phyloP scores from a whole-genome alignment of 2,113 vertebrate genomes.

The Leucoraja erinaceus region DNA sequence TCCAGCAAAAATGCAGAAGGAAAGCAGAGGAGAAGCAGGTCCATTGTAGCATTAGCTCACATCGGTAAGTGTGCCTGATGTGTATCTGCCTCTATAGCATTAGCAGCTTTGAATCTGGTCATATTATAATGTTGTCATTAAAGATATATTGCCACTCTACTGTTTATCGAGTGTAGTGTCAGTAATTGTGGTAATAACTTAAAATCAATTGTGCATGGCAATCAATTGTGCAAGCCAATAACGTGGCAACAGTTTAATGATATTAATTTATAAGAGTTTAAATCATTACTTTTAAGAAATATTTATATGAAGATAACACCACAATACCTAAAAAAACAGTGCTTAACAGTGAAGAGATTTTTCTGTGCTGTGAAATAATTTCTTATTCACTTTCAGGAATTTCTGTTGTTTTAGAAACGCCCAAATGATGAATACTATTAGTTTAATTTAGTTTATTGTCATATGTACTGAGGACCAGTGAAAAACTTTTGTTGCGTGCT shows the following conservation, averaged over 20 bases:
- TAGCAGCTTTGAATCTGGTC: background rate
- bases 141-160: background rate
- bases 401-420: background rate
- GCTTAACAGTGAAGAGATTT: background rate
- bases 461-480: too few species aligned
- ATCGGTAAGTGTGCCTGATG: slow-evolving; percentile 65
- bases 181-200: slow-evolving; percentile 5
- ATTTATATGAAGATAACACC: background rate
- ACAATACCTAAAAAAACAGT: background rate
- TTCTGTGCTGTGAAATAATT: background rate
- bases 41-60: slow-evolving; percentile 74
- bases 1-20: slow-evolving; percentile 74
- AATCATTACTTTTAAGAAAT: background rate
- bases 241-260: background rate
- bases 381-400: background rate
- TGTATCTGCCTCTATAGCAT: background rate
- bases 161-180: background rate
- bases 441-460: too few species aligned
- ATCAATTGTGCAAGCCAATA: too few species aligned
- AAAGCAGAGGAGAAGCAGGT: slow-evolving; percentile 74
- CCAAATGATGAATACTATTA: background rate
- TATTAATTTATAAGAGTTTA: background rate
- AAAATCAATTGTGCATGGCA: background rate
- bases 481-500: too few species aligned
- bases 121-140: background rate